These are phyloP conservation scores for Oligia fasciuncula DNA, from an alignment of 2,888 invertebrate genomes.

Conservation along the genomic window DNA sequence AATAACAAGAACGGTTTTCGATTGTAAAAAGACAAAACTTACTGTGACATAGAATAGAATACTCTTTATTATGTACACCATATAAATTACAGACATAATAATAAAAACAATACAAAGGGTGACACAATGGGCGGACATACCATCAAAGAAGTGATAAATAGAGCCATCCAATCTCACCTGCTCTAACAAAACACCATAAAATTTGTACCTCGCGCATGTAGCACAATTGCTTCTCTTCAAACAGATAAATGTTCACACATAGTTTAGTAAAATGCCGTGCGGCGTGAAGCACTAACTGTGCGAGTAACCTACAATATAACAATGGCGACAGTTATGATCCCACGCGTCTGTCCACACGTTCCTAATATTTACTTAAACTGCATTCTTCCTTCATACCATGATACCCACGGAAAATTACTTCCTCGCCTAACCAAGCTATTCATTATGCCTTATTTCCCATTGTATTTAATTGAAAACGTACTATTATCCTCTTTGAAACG, in stretches of 20 bases:
- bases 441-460: constrained; percentile 43
- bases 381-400: constrained; percentile 36
- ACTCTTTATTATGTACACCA: no score
- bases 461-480: constrained; percentile 17
- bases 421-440: constrained; percentile 32
- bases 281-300: constrained; percentile 66
- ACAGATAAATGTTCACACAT: constrained; percentile 67
- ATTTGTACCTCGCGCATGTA: constrained; percentile 44
- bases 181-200: constrained; percentile 32
- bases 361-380: constrained; percentile 67
- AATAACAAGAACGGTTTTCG: not conserved
- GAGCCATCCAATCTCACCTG: constrained; percentile 24
- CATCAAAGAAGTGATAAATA: constrained; percentile 13
- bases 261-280: constrained; percentile 61
- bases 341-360: constrained; percentile 70
- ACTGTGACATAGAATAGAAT: not conserved
- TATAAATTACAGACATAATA: no score
- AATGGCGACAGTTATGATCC: constrained; percentile 75
- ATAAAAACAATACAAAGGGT: no score
- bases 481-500: constrained; percentile 41
- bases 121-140: not conserved
- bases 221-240: constrained; percentile 50
- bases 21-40: constrained; percentile 1
- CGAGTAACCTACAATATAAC: constrained; percentile 75
- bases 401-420: constrained; percentile 35